Evolutionary conservation across 2,888 invertebrate species (phyloP).

Genomic region (Acanthosoma haemorrhoidale): DNA sequence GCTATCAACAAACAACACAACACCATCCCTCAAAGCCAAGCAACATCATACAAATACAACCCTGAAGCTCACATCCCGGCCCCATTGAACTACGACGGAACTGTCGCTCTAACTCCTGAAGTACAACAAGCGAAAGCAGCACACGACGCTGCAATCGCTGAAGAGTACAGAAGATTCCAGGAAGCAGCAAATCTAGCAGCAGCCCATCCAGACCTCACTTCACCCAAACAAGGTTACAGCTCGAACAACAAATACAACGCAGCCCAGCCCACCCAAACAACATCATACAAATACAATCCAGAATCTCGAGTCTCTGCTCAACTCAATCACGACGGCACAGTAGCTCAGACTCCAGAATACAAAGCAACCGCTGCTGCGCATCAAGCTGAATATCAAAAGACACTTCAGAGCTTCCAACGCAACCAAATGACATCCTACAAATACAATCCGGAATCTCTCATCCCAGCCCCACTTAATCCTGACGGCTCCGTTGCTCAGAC

Average conservation of each 20-base stretch:
- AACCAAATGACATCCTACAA: background rate
- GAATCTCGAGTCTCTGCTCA: too few relatives aligned
- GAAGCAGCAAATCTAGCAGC: background rate
- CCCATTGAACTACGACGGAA: constrained; percentile 32
- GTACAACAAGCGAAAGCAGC: background rate
- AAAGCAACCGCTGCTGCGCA: constrained; percentile 45
- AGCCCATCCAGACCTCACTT: background rate
- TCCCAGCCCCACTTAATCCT: constrained; percentile 35
- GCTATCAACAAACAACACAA: constrained; percentile 27
- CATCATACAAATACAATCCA: too few relatives aligned
- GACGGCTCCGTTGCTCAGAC: constrained; percentile 37
- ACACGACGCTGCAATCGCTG: background rate
- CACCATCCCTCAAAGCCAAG: constrained; percentile 30
- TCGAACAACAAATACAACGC: background rate
- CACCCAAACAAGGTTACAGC: background rate
- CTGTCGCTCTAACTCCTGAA: constrained; percentile 34
- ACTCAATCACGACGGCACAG: too few relatives aligned
- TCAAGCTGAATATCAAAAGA: too few relatives aligned
- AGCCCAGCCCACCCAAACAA: background rate
- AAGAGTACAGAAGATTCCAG: background rate
- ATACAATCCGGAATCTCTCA: background rate
- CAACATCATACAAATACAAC: too few relatives aligned
- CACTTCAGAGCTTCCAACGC: too few relatives aligned
- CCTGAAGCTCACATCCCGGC: too few relatives aligned
- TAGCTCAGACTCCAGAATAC: too few relatives aligned